These are phyloP conservation scores for Turritopsis rubra DNA, from an alignment of 30 jellyfish, hydroid and myxozoan species.

Conservation along the genomic window DNA sequence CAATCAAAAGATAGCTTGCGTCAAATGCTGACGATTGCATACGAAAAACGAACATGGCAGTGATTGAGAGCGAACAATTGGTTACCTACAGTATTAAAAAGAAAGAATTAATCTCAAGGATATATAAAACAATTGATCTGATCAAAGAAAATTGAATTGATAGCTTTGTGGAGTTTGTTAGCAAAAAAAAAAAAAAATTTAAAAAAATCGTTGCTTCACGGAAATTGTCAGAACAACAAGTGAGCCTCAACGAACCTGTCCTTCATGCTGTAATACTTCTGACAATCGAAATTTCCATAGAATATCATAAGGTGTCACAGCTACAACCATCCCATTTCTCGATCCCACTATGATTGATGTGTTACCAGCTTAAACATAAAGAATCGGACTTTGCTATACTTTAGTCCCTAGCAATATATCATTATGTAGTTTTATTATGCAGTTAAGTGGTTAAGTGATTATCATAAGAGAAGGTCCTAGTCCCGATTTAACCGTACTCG, in stretches of 20 bases:
- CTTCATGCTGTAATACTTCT: slow-evolving; percentile 41
- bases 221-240: not conserved
- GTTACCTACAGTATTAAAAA: not conserved
- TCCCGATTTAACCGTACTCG: too few species aligned
- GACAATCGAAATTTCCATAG: slow-evolving; percentile 58
- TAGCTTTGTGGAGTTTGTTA: too few species aligned
- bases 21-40: slow-evolving; percentile 42
- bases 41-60: slow-evolving; percentile 31
- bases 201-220: not conserved
- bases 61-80: slow-evolving; percentile 23
- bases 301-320: slow-evolving; percentile 67
- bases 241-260: slow-evolving; percentile 34
- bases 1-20: slow-evolving; percentile 43
- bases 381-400: too few species aligned
- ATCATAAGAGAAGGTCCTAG: too few species aligned
- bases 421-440: not conserved
- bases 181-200: too few species aligned
- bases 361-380: slow-evolving; percentile 55
- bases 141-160: too few species aligned
- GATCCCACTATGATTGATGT: slow-evolving; percentile 60
- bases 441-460: too few species aligned
- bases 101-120: not conserved
- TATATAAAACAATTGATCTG: too few species aligned
- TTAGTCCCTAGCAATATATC: too few species aligned
- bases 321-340: slow-evolving; percentile 54